Base-by-base conservation (phyloP, 2,888 invertebrate species). In the Drosophila bunnanda region DNA sequence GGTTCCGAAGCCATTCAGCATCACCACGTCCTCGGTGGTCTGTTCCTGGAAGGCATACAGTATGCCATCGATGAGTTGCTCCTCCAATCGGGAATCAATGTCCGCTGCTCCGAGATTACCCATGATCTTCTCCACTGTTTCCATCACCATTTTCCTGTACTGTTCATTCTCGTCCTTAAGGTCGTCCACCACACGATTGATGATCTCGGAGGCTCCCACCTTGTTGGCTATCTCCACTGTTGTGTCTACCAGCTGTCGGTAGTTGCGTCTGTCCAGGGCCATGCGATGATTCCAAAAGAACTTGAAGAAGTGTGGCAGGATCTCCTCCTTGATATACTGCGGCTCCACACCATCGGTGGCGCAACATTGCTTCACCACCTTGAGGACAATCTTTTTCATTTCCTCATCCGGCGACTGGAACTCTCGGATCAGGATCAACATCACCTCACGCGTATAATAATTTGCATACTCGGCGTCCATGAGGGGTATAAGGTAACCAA, bases 391-490 rank as follows among this genome's bases (percentile, higher is more conserved):
- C 92, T 99, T 99, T 93, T 99, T 99, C 99, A 99, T 99, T 94
- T 99, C 99, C 93, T 99, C 99, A 92, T 99, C 99, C 0, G 99
- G 99, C 65, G 99, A 99, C 93, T 99, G 99, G 93, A 99, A 99
- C 94, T 99, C 99, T 93, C 99, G 95, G 88, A 99, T 99, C 30
- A 99, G 94, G 92, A 99, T 99, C 93, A 98, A 93, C 93, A 93
- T 93, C 52, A 93, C 99, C 96, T 99, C 99, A 83, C 99, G 95
- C 1, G 99, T 99, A 91, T 99, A 99, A 92, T 99, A 99, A 93
- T 99, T 99, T 0, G 99, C 99, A 90, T 99, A 99, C 93, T 99
- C 99, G 64, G 99, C 99, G 91, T 99, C 99, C 99, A 99, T 99
- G 74, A 99, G 94, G 0, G 99, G 99, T 84, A 99, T 99, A 57